phyloP scores from a whole-genome alignment of 37 sponge, comb jelly and placozoan genomes.

The Halisarca cf. caerulea region DNA sequence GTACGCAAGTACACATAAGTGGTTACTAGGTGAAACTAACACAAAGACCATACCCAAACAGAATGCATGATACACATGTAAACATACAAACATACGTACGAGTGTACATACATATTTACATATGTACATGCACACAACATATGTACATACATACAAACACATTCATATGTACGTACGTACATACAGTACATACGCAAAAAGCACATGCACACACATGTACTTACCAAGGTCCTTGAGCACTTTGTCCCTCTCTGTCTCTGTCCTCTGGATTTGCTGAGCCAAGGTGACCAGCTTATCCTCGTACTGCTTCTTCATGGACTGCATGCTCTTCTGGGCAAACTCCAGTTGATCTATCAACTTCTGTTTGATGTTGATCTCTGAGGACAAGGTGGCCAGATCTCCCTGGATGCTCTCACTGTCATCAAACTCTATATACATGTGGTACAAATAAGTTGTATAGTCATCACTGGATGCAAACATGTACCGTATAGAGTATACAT shows the following conservation, averaged over 20 bases:
- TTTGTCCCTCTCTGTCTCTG: constrained; percentile 80
- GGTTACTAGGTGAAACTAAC: no score
- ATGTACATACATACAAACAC: neutral
- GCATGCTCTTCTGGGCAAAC: constrained; percentile 75
- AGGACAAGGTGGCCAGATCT: constrained; percentile 16
- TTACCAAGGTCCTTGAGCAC: constrained; percentile 80
- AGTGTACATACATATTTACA: neutral
- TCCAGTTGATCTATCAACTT: constrained; percentile 91
- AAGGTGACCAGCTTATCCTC: constrained; percentile 89
- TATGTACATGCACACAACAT: neutral
- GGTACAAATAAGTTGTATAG: no score
- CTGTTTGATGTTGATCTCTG: constrained; percentile 96
- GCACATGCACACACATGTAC: neutral
- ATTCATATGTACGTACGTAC: neutral
- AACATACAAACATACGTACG: no score
- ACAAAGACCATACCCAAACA: no score
- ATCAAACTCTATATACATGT: constrained; percentile 33
- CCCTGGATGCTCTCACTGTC: constrained; percentile 3
- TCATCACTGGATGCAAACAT: no score
- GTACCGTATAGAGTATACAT: no score
- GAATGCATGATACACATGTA: no score
- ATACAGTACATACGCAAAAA: constrained; percentile 1
- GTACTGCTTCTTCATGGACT: constrained; percentile 86
- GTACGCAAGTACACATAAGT: no score
- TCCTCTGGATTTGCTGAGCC: constrained; percentile 66